Percentiles rank a stretch among this genome's conserved stretches.
Conservation (phyloP, 2,113 vertebrate genomes). For the Ameiurus melas region DNA sequence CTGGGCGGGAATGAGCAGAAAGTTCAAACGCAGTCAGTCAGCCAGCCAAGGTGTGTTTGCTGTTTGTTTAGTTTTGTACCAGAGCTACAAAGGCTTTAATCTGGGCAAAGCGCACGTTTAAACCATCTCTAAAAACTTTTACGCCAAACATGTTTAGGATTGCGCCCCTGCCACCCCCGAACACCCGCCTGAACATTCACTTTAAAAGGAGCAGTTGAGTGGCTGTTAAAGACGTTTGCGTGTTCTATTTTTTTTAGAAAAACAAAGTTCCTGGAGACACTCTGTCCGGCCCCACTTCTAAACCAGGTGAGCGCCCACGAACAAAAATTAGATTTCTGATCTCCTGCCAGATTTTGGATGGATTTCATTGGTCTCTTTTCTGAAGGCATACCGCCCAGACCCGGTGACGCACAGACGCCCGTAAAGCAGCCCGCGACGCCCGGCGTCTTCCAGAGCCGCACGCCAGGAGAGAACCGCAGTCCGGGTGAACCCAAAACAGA, state of each 20-base stretch:
- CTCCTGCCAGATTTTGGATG: not conserved
- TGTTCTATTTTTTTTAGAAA: conserved; percentile 47
- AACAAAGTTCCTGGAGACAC: conserved; percentile 55
- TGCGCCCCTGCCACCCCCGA: too few relatives aligned
- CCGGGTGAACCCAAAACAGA: conserved; percentile 44
- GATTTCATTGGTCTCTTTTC: not conserved
- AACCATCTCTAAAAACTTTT: not conserved
- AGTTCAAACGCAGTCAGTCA: not conserved
- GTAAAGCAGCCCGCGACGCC: conserved; percentile 48
- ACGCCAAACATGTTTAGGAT: not conserved
- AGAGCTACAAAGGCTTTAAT: not conserved
- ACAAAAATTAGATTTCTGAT: not conserved
- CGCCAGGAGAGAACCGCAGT: conserved; percentile 57
- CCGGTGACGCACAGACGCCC: conserved; percentile 18
- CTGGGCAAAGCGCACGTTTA: not conserved
- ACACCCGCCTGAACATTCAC: not conserved
- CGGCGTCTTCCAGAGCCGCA: conserved; percentile 46
- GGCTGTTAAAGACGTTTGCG: not conserved
- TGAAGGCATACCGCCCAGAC: conserved; percentile 2
- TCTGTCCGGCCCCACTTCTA: conserved; percentile 43
- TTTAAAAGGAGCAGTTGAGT: not conserved
- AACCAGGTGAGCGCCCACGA: conserved; percentile 40
- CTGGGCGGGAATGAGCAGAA: not conserved
- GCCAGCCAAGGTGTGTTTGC: not conserved
- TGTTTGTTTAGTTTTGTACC: not conserved